These are phyloP conservation scores for Nomada ferruginata DNA, from an alignment of 2,888 invertebrate genomes.

Conservation along the genomic window DNA sequence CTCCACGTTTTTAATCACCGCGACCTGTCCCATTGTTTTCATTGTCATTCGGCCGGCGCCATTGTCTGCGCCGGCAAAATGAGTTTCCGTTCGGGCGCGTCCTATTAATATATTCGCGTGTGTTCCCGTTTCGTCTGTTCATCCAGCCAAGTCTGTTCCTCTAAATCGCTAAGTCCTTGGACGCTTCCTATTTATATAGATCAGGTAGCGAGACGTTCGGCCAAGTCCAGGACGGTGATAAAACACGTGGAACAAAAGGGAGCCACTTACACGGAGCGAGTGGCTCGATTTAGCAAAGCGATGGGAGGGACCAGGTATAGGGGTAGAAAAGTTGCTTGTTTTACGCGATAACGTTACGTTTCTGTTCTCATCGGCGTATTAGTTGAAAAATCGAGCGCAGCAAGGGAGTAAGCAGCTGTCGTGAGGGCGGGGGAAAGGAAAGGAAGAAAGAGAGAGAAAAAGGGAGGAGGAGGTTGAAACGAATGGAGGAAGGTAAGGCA, in stretches of 20 bases:
- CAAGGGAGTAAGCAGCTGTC: constrained; percentile 40
- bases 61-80: constrained; percentile 59
- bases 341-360: constrained; percentile 24
- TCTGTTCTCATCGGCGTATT: constrained; percentile 47
- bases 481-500: constrained; percentile 47
- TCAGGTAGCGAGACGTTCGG: not conserved
- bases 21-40: constrained; percentile 56
- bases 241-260: constrained; percentile 12
- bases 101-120: constrained; percentile 54
- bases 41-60: constrained; percentile 38
- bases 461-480: not conserved
- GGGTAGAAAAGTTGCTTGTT: constrained; percentile 41
- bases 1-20: constrained; percentile 49
- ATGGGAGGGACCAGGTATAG: not conserved
- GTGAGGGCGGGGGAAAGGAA: constrained; percentile 12
- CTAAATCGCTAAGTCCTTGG: not conserved
- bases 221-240: constrained; percentile 14
- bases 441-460: constrained; percentile 15
- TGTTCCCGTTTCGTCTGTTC: constrained; percentile 6
- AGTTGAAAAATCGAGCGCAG: constrained; percentile 55
- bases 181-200: constrained; percentile 2
- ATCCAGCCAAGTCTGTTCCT: not conserved
- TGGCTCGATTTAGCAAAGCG: constrained; percentile 41
- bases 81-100: constrained; percentile 61
- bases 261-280: constrained; percentile 24